phyloP scores from a whole-genome alignment of 2,113 vertebrate species.

The Antidorcas marsupialis region DNA sequence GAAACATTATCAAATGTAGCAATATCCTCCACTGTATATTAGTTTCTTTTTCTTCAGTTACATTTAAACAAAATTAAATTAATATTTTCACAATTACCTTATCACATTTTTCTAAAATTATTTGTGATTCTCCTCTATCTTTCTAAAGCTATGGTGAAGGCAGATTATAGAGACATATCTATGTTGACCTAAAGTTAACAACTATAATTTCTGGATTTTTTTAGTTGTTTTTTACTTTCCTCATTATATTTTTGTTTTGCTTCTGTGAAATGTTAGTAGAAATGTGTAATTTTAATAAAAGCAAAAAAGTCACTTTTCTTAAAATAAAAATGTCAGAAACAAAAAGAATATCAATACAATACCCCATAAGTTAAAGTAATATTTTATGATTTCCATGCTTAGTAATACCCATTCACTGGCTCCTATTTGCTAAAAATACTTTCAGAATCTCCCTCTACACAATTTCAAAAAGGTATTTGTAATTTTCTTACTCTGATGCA shows the following conservation, averaged over 20 bases:
- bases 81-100: background rate
- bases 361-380: background rate
- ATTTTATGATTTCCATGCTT: background rate
- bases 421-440: background rate
- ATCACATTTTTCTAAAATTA: slow-evolving; percentile 12
- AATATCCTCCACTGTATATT: background rate
- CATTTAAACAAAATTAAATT: slow-evolving; percentile 29
- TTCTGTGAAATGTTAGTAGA: background rate
- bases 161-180: background rate
- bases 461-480: background rate
- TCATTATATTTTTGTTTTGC: background rate
- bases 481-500: background rate
- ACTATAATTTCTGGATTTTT: background rate
- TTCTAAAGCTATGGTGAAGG: background rate
- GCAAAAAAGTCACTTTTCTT: background rate
- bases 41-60: slow-evolving; percentile 7
- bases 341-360: background rate
- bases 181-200: background rate
- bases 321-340: background rate
- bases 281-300: background rate
- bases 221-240: background rate
- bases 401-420: background rate
- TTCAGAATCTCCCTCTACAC: background rate
- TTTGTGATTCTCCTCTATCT: slow-evolving; percentile 3
- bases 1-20: slow-evolving; percentile 11